Evolutionary conservation across 2,797 vertebrate genomes (phyloP).

Genomic region (Myotis planiceps): DNA sequence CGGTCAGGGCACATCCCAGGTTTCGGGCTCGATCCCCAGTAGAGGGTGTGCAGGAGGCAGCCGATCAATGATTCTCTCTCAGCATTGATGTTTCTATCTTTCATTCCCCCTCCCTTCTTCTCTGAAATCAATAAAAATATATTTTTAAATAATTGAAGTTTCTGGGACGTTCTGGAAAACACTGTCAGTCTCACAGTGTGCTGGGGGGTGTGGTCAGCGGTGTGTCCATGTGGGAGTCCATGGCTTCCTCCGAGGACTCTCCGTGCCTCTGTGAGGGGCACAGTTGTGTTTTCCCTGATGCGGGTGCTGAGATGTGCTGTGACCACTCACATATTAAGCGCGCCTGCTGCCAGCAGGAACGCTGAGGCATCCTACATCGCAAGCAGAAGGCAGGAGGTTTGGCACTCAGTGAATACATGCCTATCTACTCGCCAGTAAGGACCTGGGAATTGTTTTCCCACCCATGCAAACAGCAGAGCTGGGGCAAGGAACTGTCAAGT

Average conservation of each 20-base stretch:
- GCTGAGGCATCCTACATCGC: neutral
- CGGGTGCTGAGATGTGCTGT: neutral
- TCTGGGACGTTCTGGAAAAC: neutral
- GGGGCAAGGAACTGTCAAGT: neutral
- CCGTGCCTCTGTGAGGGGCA: neutral
- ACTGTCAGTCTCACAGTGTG: neutral
- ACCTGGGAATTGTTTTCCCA: neutral
- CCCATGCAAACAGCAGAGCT: neutral
- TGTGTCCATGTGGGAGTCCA: neutral
- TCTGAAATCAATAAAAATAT: no score
- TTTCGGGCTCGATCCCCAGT: no score
- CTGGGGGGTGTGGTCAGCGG: neutral
- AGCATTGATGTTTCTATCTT: no score
- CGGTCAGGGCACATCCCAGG: no score
- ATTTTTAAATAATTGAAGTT: neutral
- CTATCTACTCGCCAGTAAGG: neutral
- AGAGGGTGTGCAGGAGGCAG: no score
- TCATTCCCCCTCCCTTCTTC: no score
- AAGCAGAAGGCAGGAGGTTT: neutral
- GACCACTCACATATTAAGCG: neutral
- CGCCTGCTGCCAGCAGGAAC: neutral
- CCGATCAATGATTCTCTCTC: no score
- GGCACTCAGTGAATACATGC: neutral
- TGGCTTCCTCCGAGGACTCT: neutral
- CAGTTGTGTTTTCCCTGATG: neutral